Percentiles rank a stretch among this genome's conserved stretches.
These are phyloP conservation scores for Piaya cayana DNA, from an alignment of 2,113 vertebrate genomes.

Conservation along the genomic window DNA sequence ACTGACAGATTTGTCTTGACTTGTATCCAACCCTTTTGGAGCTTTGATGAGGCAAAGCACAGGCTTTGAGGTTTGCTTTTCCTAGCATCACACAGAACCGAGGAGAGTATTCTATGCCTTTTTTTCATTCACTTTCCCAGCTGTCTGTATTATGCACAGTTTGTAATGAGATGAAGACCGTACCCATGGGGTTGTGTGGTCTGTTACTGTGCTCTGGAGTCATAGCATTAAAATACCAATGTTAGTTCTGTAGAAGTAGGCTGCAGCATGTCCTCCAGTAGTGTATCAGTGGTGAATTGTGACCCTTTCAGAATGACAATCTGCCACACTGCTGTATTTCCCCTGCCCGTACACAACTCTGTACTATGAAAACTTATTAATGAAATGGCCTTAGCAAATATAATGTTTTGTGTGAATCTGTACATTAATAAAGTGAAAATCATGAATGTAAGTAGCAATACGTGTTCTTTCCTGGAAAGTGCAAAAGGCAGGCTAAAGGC, in stretches of 20 bases:
- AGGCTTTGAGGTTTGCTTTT: neutral
- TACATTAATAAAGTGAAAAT: constrained; percentile 84
- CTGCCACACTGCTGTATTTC: neutral
- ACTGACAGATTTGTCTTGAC: neutral
- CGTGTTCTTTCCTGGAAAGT: neutral
- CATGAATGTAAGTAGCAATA: neutral
- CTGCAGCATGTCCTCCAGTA: constrained; percentile 73
- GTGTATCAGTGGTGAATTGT: constrained; percentile 53
- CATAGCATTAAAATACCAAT: constrained; percentile 12
- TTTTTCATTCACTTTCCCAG: neutral
- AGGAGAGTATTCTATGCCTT: neutral
- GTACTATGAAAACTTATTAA: constrained; percentile 1
- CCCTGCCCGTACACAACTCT: neutral
- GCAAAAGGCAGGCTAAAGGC: neutral
- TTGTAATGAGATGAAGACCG: neutral
- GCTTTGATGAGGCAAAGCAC: neutral
- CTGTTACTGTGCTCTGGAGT: constrained; percentile 5
- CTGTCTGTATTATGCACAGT: neutral
- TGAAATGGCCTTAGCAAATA: constrained; percentile 59
- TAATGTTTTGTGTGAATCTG: constrained; percentile 74
- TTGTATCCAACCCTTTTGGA: neutral
- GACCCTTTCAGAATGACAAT: neutral
- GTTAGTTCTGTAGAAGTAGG: constrained; percentile 23
- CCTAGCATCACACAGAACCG: neutral
- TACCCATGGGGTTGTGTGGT: neutral